Conservation (phyloP, 2,113 vertebrate species). For the Psephotus haematonotus region DNA sequence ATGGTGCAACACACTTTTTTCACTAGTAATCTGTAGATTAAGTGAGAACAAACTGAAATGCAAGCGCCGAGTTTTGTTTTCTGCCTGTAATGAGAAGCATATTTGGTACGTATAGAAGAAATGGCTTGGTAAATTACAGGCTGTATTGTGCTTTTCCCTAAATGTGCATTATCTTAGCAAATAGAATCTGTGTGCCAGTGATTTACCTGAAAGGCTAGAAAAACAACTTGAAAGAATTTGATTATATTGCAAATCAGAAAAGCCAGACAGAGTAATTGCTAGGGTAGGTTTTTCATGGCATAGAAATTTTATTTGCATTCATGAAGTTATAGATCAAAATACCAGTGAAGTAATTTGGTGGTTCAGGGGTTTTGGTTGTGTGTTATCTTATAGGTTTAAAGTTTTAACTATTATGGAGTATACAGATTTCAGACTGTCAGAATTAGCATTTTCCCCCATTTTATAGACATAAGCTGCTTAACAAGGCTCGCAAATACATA, state of each 20-base stretch:
- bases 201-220: conserved; percentile 56
- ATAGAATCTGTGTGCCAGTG: not conserved
- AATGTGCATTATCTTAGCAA: not conserved
- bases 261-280: conserved; percentile 41
- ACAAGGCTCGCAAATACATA: not conserved
- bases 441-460: not conserved
- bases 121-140: not conserved
- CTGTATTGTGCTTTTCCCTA: not conserved
- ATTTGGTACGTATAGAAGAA: not conserved
- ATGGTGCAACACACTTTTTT: not conserved
- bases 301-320: not conserved
- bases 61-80: not conserved
- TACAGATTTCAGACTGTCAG: not conserved
- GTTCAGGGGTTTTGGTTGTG: not conserved
- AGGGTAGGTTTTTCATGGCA: not conserved
- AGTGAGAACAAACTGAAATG: not conserved
- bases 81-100: not conserved
- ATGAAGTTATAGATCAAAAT: not conserved
- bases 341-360: not conserved
- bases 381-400: not conserved
- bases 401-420: not conserved
- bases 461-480: not conserved
- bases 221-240: conserved; percentile 13
- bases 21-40: not conserved
- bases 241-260: conserved; percentile 48